Conservation (phyloP, 2,888 invertebrate genomes). For the Bombylius major region DNA sequence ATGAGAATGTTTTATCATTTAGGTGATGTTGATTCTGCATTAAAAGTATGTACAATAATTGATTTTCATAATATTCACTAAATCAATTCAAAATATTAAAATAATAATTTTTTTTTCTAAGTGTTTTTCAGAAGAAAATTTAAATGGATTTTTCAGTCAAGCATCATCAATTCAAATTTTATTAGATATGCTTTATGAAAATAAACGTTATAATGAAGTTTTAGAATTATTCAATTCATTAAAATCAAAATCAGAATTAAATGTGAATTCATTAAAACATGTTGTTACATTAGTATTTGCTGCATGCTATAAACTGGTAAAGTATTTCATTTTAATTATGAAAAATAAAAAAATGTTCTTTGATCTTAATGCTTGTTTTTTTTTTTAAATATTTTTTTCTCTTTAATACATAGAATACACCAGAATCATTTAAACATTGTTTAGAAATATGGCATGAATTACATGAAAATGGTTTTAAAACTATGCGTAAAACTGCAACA, state of each 20-base stretch:
- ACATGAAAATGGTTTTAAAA: slow-evolving; percentile 41
- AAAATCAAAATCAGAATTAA: slow-evolving; percentile 46
- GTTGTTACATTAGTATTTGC: slow-evolving; percentile 52
- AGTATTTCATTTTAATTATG: slow-evolving; percentile 6
- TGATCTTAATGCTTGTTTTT: not conserved
- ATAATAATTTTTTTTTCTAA: slow-evolving; percentile 22
- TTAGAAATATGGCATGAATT: slow-evolving; percentile 48
- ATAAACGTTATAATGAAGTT: slow-evolving; percentile 53
- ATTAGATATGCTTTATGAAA: slow-evolving; percentile 56
- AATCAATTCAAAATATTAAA: not conserved
- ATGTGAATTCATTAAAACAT: slow-evolving; percentile 54
- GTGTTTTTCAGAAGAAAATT: slow-evolving; percentile 49
- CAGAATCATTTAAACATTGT: slow-evolving; percentile 51
- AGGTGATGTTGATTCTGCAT: slow-evolving; percentile 54
- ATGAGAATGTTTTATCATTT: slow-evolving; percentile 65
- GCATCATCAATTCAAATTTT: slow-evolving; percentile 51
- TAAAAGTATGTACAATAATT: slow-evolving; percentile 35
- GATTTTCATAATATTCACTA: not conserved
- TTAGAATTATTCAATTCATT: slow-evolving; percentile 49
- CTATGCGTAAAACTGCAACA: slow-evolving; percentile 48
- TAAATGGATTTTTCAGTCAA: slow-evolving; percentile 61
- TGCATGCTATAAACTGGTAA: slow-evolving; percentile 64
- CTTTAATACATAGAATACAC: slow-evolving; percentile 48
- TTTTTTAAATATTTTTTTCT: not conserved
- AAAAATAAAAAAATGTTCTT: not conserved